phyloP scores from a whole-genome alignment of 2,113 vertebrate genomes.

The Rhinolophus sinicus region DNA sequence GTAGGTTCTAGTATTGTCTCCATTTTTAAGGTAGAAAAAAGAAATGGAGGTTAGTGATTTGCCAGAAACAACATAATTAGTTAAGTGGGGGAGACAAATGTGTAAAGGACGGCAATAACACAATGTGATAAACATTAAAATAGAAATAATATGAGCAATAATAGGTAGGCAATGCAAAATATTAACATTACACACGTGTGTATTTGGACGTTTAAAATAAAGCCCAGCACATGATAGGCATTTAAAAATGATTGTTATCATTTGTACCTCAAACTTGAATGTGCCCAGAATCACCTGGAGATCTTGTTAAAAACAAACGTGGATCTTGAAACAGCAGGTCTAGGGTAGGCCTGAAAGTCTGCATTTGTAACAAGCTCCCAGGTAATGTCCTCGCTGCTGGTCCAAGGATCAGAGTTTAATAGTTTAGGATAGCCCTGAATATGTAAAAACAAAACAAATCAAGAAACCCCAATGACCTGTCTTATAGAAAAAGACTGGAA shows the following conservation, averaged over 20 bases:
- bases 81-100: background rate
- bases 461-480: background rate
- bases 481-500: background rate
- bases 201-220: background rate
- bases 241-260: background rate
- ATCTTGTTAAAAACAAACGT: background rate
- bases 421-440: background rate
- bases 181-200: background rate
- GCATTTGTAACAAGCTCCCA: background rate
- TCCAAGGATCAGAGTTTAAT: background rate
- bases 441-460: background rate
- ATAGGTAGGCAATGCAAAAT: background rate
- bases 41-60: slow-evolving; percentile 34
- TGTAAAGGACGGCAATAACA: background rate
- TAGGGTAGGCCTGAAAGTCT: background rate
- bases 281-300: background rate
- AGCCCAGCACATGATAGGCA: background rate
- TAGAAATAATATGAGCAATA: background rate
- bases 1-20: background rate
- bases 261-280: background rate
- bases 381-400: background rate
- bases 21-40: slow-evolving; percentile 22
- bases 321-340: background rate
- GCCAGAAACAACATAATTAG: background rate
- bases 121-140: slow-evolving; percentile 14